phyloP scores from a whole-genome alignment of 2,888 invertebrate genomes.

The Drosophila putrida region DNA sequence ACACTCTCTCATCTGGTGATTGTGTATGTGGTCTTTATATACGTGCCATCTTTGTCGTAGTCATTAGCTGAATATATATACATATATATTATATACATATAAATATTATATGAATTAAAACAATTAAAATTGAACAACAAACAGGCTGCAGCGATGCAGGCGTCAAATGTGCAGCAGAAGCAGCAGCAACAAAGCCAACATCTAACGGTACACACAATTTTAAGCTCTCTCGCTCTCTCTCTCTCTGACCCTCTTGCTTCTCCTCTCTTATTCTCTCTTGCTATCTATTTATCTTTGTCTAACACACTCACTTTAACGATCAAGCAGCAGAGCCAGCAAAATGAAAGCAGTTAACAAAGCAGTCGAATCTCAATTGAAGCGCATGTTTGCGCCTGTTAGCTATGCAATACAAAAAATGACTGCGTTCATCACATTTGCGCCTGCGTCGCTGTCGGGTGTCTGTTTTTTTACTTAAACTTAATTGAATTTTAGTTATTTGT shows the following conservation, averaged over 20 bases:
- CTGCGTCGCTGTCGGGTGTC: slow-evolving; percentile 53
- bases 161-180: slow-evolving; percentile 40
- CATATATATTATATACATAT: slow-evolving; percentile 10
- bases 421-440: slow-evolving; percentile 49
- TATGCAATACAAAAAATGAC: slow-evolving; percentile 42
- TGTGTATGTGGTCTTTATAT: slow-evolving; percentile 83
- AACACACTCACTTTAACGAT: slow-evolving; percentile 17
- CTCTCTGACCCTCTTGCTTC: background rate
- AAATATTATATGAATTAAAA: slow-evolving; percentile 24
- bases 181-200: slow-evolving; percentile 10
- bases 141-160: slow-evolving; percentile 50
- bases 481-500: slow-evolving; percentile 73
- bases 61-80: slow-evolving; percentile 73
- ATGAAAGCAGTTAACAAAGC: slow-evolving; percentile 7
- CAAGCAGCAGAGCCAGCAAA: slow-evolving; percentile 23
- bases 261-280: background rate
- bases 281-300: slow-evolving; percentile 3
- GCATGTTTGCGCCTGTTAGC: slow-evolving; percentile 42
- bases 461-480: slow-evolving; percentile 58
- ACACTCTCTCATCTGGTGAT: slow-evolving; percentile 82
- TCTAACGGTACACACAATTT: slow-evolving; percentile 17
- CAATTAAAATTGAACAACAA: slow-evolving; percentile 15
- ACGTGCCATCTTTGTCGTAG: slow-evolving; percentile 83
- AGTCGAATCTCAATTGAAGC: slow-evolving; percentile 27
- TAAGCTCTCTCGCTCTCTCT: slow-evolving; percentile 8